These are phyloP conservation scores for Drosophila pseudoobscura DNA, from an alignment of 1,140 invertebrate species.

Conservation along the genomic window DNA sequence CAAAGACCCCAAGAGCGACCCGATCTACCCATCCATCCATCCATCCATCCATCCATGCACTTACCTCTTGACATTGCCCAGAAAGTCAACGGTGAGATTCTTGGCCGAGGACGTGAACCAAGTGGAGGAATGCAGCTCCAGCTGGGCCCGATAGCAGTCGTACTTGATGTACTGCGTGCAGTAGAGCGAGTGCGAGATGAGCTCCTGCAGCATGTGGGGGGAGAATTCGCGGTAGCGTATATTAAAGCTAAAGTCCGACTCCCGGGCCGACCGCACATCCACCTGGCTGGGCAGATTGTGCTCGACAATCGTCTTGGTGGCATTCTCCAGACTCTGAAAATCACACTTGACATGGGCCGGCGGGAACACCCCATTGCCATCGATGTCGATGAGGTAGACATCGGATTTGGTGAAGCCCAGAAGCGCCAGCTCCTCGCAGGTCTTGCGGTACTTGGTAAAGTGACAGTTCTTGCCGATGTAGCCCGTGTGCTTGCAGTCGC, in stretches of 20 bases:
- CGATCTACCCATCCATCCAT: conserved; percentile 19
- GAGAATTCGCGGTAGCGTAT: conserved; percentile 95
- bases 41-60: conserved; percentile 44
- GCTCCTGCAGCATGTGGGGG: conserved; percentile 93
- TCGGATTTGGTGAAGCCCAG: conserved; percentile 93
- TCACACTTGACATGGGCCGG: conserved; percentile 95
- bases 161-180: conserved; percentile 96
- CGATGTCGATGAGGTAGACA: conserved; percentile 95
- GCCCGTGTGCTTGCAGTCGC: conserved; percentile 94
- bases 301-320: conserved; percentile 95
- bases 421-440: conserved; percentile 95
- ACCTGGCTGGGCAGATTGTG: conserved; percentile 96
- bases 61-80: conserved; percentile 93
- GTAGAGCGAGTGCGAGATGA: conserved; percentile 94
- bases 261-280: conserved; percentile 90
- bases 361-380: conserved; percentile 95
- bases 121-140: conserved; percentile 94
- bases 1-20: conserved; percentile 1
- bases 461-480: conserved; percentile 96
- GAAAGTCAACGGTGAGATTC: conserved; percentile 90
- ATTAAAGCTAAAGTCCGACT: conserved; percentile 91
- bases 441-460: conserved; percentile 94
- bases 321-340: conserved; percentile 92
- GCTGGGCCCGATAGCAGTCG: conserved; percentile 93
- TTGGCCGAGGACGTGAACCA: conserved; percentile 94